A percentile compares a stretch with the other conserved stretches of the same genome.
These are phyloP conservation scores for Phlogophora meticulosa DNA, from an alignment of 2,888 invertebrate genomes.

Conservation along the genomic window DNA sequence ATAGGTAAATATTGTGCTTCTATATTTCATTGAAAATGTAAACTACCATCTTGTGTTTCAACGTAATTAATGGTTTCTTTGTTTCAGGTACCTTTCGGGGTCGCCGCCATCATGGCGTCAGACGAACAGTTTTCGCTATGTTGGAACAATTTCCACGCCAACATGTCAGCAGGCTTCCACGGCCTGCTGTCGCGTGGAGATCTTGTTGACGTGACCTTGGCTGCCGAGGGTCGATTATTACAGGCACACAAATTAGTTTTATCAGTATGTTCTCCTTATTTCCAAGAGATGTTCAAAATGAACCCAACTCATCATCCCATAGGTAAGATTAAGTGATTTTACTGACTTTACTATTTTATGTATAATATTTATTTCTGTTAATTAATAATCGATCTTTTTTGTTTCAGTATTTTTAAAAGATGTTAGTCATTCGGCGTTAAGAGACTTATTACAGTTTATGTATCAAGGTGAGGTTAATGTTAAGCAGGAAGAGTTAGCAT, in stretches of 20 bases:
- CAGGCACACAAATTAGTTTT: slow-evolving; percentile 94
- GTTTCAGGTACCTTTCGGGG: slow-evolving; percentile 80
- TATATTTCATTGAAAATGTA: too few species aligned
- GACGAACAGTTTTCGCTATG: slow-evolving; percentile 94
- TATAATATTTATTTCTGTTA: too few species aligned
- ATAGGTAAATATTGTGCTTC: slow-evolving; percentile 78
- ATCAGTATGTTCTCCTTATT: slow-evolving; percentile 94
- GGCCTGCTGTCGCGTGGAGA: slow-evolving; percentile 93
- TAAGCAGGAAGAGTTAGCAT: slow-evolving; percentile 93
- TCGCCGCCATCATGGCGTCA: slow-evolving; percentile 93
- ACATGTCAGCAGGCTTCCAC: slow-evolving; percentile 93
- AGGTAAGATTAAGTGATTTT: slow-evolving; percentile 84
- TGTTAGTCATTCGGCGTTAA: slow-evolving; percentile 93
- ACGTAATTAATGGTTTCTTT: slow-evolving; percentile 5
- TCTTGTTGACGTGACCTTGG: slow-evolving; percentile 93
- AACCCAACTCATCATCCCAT: slow-evolving; percentile 93
- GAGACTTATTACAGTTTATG: slow-evolving; percentile 94
- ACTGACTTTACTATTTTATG: slow-evolving; percentile 10
- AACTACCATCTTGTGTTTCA: not conserved
- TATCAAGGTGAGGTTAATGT: slow-evolving; percentile 94
- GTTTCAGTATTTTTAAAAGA: slow-evolving; percentile 93
- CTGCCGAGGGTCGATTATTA: slow-evolving; percentile 93
- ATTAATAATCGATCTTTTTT: slow-evolving; percentile 60
- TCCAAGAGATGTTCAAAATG: slow-evolving; percentile 94
- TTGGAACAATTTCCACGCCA: slow-evolving; percentile 95